Percentiles rank a stretch among this genome's conserved stretches.
Evolutionary conservation across 2,113 vertebrate species (phyloP).

Genomic region (Hydrolagus affinis): DNA sequence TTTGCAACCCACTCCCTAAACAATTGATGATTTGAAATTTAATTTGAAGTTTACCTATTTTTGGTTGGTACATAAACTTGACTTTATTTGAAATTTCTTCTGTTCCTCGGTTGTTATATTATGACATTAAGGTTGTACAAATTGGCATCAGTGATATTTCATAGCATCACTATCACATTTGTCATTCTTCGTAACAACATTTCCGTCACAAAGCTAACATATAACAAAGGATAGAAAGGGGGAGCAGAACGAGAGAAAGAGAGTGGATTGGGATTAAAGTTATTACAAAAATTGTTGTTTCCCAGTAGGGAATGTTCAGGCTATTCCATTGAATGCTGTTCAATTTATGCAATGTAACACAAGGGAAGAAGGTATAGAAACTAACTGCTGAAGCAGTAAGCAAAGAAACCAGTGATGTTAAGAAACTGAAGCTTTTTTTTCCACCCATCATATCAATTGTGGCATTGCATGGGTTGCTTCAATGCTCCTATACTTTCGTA

Average conservation of each 20-base stretch:
- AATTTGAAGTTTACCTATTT: slow-evolving; percentile 8
- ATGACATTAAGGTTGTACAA: neutral
- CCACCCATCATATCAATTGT: no score
- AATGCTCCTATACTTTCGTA: no score
- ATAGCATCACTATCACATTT: neutral
- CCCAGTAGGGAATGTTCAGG: slow-evolving; percentile 30
- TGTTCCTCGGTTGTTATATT: neutral
- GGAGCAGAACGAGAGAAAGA: no score
- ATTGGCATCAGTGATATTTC: neutral
- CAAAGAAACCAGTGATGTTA: no score
- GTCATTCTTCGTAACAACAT: neutral
- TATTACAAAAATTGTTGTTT: neutral
- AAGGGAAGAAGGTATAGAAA: neutral
- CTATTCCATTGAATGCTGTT: slow-evolving; percentile 36
- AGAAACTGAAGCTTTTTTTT: no score
- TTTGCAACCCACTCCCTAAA: neutral
- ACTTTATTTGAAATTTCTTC: neutral
- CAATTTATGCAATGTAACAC: slow-evolving; percentile 35
- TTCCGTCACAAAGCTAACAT: neutral
- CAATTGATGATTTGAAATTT: neutral
- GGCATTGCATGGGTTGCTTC: no score
- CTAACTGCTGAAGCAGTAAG: neutral
- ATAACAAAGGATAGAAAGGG: neutral
- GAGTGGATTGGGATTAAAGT: neutral
- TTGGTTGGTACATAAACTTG: neutral